A percentile compares a stretch with the other conserved stretches of the same genome.
Conservation (phyloP, 2,888 invertebrate genomes). For the Dryobotodes eremita region DNA sequence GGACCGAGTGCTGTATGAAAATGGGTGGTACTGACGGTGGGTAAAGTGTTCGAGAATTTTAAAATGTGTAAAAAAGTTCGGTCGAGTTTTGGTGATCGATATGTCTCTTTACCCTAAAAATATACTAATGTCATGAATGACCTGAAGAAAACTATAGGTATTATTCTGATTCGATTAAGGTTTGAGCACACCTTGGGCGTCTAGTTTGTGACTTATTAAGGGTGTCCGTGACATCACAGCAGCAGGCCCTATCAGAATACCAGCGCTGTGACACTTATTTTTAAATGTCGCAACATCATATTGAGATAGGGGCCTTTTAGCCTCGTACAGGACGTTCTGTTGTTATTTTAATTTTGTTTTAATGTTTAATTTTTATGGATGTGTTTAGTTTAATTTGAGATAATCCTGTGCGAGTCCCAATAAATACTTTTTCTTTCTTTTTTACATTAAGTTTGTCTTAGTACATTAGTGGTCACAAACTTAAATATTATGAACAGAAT, state of each 20-base stretch:
- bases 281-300: too few species aligned
- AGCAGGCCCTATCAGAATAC: too few species aligned
- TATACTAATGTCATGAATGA: background rate
- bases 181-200: background rate
- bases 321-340: too few species aligned
- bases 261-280: too few species aligned
- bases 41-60: conserved; percentile 26
- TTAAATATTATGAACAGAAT: too few species aligned
- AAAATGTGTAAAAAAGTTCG: background rate
- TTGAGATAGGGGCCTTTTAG: too few species aligned
- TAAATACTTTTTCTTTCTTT: too few species aligned
- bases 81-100: background rate
- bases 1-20: conserved; percentile 30
- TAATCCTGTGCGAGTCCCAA: too few species aligned
- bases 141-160: background rate
- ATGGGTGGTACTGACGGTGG: conserved; percentile 13
- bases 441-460: background rate
- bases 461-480: background rate
- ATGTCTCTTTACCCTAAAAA: background rate
- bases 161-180: background rate
- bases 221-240: too few species aligned
- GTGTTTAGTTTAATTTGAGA: too few species aligned
- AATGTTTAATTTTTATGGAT: too few species aligned
- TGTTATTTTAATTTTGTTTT: too few species aligned
- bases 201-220: background rate